Evolutionary conservation across 37 sponge, comb jelly and placozoan species (phyloP).

Genomic region (Diacarnus erythraeanus): DNA sequence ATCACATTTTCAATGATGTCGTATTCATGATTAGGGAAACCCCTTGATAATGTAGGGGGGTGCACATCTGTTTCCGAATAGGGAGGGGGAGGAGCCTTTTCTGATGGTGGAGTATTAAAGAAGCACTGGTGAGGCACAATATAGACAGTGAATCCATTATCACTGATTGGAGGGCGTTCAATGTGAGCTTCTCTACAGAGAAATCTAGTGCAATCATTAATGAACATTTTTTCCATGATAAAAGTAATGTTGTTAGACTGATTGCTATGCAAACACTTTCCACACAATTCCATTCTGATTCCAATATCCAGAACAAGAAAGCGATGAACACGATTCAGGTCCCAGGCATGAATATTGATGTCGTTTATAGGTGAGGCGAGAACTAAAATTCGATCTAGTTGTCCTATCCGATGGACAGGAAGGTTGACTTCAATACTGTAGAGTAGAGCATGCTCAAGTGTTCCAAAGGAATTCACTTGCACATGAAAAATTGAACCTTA

Average conservation of each 20-base stretch:
- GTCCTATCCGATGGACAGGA: conserved; percentile 49
- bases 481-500: conserved; percentile 48
- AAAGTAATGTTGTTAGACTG: conserved; percentile 28
- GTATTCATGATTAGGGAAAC: too few species aligned
- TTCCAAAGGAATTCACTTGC: background rate
- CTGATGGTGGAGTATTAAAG: background rate
- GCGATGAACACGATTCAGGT: conserved; percentile 37
- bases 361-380: conserved; percentile 63
- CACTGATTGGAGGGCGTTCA: background rate
- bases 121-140: conserved; percentile 11
- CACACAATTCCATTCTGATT: conserved; percentile 63
- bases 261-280: background rate
- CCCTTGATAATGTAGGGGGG: background rate
- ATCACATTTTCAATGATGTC: too few species aligned
- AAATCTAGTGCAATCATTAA: conserved; percentile 44
- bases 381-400: conserved; percentile 58
- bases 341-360: conserved; percentile 64
- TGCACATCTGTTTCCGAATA: background rate
- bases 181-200: conserved; percentile 42
- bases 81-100: background rate
- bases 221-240: conserved; percentile 21
- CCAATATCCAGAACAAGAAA: conserved; percentile 53
- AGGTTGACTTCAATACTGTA: conserved; percentile 57
- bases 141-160: conserved; percentile 32
- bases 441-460: conserved; percentile 45